These are phyloP conservation scores for Glossophaga mutica DNA, from an alignment of 2,797 vertebrate species.

Conservation along the genomic window DNA sequence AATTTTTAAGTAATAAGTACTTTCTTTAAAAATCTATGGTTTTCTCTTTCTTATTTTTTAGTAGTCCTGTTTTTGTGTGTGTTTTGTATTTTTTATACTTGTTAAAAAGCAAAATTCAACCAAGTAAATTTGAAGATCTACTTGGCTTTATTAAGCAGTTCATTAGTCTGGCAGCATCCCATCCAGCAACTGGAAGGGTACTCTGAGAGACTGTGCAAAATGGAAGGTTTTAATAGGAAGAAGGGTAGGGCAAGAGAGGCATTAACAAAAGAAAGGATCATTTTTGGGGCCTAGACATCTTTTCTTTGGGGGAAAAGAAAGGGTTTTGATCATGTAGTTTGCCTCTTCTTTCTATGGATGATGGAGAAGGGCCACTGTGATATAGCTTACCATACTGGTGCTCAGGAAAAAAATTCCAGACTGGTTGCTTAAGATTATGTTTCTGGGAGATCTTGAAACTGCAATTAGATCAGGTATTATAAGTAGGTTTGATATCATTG, in stretches of 20 bases:
- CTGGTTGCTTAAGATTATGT: background rate
- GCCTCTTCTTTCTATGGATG: background rate
- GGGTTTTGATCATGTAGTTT: background rate
- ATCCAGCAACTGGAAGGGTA: background rate
- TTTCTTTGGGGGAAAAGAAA: background rate
- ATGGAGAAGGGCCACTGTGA: background rate
- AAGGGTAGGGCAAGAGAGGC: background rate
- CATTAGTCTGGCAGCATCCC: background rate
- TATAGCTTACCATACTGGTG: background rate
- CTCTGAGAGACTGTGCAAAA: background rate
- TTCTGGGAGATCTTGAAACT: background rate
- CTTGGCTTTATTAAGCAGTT: background rate
- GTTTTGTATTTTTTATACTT: background rate
- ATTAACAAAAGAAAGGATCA: background rate
- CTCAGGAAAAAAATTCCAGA: background rate
- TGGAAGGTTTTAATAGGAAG: background rate
- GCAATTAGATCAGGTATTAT: background rate
- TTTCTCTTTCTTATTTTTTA: constrained; percentile 11
- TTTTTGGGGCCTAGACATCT: background rate
- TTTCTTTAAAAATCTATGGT: background rate
- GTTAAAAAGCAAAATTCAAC: background rate
- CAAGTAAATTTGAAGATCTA: background rate
- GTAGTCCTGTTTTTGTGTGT: background rate
- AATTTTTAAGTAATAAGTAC: constrained; percentile 5
- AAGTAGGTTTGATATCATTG: background rate